These are phyloP conservation scores for Planococcus citri DNA, from an alignment of 1,140 invertebrate species.

Conservation along the genomic window DNA sequence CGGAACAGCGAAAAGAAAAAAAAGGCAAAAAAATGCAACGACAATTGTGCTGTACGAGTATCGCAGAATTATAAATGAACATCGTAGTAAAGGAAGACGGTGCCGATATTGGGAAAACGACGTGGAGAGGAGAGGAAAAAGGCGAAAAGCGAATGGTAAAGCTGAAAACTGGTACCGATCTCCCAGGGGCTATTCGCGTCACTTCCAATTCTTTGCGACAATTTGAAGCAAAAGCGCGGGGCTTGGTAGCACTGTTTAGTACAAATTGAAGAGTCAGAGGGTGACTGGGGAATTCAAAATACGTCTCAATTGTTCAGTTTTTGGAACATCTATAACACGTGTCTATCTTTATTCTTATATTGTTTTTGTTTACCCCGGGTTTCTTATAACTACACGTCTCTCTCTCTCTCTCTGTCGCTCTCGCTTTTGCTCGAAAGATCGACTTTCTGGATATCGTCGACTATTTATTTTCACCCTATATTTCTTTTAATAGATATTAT, in stretches of 20 bases:
- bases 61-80: constrained; percentile 18
- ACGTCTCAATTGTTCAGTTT: constrained; percentile 20
- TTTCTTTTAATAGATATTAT: constrained; percentile 20
- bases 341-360: constrained; percentile 15
- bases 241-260: constrained; percentile 15
- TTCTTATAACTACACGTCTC: not conserved
- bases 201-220: constrained; percentile 15
- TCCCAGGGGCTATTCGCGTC: constrained; percentile 19
- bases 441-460: constrained; percentile 16
- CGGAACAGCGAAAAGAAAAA: not conserved
- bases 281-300: constrained; percentile 17
- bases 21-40: not conserved
- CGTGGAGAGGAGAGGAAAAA: not conserved
- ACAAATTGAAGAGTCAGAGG: constrained; percentile 17
- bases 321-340: constrained; percentile 18
- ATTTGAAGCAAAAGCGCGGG: not conserved
- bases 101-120: not conserved
- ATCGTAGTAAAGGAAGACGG: not conserved
- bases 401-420: too few species aligned
- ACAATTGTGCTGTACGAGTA: too few species aligned
- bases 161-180: constrained; percentile 13
- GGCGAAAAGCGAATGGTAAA: constrained; percentile 1
- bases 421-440: too few species aligned
- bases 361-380: not conserved
- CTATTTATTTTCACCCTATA: constrained; percentile 17